Base-by-base conservation (phyloP, 2,888 invertebrate species). In the Sesia bembeciformis region DNA sequence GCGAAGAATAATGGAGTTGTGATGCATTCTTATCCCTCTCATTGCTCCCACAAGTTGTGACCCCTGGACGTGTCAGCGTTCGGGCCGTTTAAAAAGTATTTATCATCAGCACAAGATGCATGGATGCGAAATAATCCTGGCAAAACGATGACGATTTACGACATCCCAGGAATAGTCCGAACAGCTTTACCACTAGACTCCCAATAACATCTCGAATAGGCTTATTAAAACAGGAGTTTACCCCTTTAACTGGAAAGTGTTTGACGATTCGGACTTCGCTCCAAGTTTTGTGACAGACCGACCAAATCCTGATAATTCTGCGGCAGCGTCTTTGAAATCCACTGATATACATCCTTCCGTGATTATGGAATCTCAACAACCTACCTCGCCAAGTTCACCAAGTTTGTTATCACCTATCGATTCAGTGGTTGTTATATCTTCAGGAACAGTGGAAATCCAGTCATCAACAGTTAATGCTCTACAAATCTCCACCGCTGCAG, bases 41-140 rank as follows among this genome's bases (percentile, higher is more conserved):
- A 82, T 62, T 73, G 72, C 56, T 67, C 70, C 40, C 75, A 74
- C 58, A 75, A 73, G 59, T 57, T 80, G 53, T 81, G 81, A 64
- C 79, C 77, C 40, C 60, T 79, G 38, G 76, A 81, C 62, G 64
- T 71, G 40, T 63, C 68, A 52, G 65, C 77, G 4, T 76, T 68
- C 62, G 70, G 70, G 6, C 77, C 76, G 41, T 69, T 78, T 54
- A 79, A 78, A 54, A 51, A 51, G 23, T 40, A 40, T 40, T 6
- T 51, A 51, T 6, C 4, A 4, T 40, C 52, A 40, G 52, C 52
- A 5, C 4, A 5, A 40, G 54, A 51, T 39, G 23, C 23, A 41
- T 54, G 54, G 51, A 51, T 54, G 51, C 51, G 54, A 40, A 54
- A 54, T 51, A 40, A 42, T 49, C 51, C 41, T 8, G 23, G 51